Evolutionary conservation across 92 coral and sea anemone genomes (phyloP), one percentile per base, ranked within the genome.

Genomic region (Blastomussa wellsi): DNA sequence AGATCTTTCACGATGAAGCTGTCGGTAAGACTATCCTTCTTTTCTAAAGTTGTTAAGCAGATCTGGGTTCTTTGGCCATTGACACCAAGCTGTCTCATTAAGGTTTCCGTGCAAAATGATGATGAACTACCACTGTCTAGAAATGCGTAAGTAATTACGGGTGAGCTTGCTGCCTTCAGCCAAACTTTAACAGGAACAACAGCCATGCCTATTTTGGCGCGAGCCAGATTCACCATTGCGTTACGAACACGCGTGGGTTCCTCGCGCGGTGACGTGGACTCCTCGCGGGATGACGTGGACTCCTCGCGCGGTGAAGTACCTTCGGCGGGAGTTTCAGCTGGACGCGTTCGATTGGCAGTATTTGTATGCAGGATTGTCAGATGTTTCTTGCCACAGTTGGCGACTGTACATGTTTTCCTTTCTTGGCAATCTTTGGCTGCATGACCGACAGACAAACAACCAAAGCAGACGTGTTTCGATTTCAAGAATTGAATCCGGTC

Each of bases 41-140:
- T 85, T 31, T 74, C 79, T 75, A 82, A 62, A 0, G 90, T 78
- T 16, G 88, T 87, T 11, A 90, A 59, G 16, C 82, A 85, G 2
- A 89, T 84, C 62, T 49, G 59, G 0, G 92, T 60, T 51, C 70
- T 75, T 22, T 8, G 47, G 7, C 79, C 89, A 32, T 31, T 20
- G 7, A 36, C 33, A 7, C 60, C 65, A 11, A 86, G 76, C 77
- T n/a, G 62, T 39, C 17, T 29, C 28, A 86, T 59, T 5, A 86
- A 38, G 44, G 67, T 37, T 15, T 86, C 88, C 2, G 88, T 53
- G 38, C 90, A 90, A 55, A 90, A 90, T 19, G 93, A 19, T 41
- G 93, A 62, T 49, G 84, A 52, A 26, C 88, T 81, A 35, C 93
- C 88, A 26, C 79, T 79, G 77, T 82, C 93, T 26, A 90, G 38